A percentile compares a stretch with the other conserved stretches of the same genome.
Evolutionary conservation across 2,888 invertebrate species (phyloP).

Genomic region (Sinelater perroti): DNA sequence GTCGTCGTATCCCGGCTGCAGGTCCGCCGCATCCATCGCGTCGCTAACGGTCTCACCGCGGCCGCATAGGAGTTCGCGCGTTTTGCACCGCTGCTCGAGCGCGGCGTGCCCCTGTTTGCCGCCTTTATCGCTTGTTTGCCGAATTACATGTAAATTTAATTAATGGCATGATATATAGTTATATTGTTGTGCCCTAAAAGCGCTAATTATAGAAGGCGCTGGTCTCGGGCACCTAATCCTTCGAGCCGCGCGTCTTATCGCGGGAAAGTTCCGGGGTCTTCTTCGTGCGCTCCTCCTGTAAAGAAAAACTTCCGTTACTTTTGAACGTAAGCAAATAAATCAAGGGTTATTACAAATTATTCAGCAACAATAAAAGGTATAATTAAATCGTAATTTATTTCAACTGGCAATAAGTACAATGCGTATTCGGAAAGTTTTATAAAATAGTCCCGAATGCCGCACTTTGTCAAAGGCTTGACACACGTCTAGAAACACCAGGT

Average conservation of each 20-base stretch:
- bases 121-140: slow-evolving; percentile 34
- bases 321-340: no score
- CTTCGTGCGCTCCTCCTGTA: background rate
- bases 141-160: slow-evolving; percentile 35
- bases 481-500: no score
- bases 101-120: slow-evolving; percentile 24
- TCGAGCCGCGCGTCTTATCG: no score
- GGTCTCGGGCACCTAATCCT: no score
- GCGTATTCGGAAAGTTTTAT: no score
- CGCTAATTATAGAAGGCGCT: slow-evolving; percentile 19
- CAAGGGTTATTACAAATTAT: no score
- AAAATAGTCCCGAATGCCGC: no score
- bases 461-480: no score
- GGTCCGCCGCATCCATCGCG: slow-evolving; percentile 8
- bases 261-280: no score
- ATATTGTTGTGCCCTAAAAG: slow-evolving; percentile 32
- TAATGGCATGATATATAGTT: slow-evolving; percentile 25
- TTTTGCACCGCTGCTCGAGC: slow-evolving; percentile 13
- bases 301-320: background rate
- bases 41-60: background rate
- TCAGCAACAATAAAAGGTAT: no score
- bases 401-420: no score
- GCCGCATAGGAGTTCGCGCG: slow-evolving; percentile 1
- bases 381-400: no score
- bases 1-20: slow-evolving; percentile 13